Base-by-base conservation (phyloP, 2,113 vertebrate genomes). In the Oncorhynchus kisutch region DNA sequence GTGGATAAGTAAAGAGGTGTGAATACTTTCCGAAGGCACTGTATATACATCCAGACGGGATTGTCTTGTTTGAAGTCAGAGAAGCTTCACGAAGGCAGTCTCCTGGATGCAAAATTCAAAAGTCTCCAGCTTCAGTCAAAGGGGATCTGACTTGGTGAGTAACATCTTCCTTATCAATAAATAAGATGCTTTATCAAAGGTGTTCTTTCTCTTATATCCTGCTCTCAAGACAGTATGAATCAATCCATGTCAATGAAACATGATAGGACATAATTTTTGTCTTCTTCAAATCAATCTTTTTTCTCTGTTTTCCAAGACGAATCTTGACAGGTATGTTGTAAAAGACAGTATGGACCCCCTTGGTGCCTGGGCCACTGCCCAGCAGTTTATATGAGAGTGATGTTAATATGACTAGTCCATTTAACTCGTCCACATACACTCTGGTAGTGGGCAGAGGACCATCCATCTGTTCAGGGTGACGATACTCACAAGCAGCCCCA, bases 171-270 rank as follows among this genome's bases (percentile, higher is more conserved):
- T 59, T 74, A 4, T 72, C 5, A 0, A 69, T 18, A 78, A 71
- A 74, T 24, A 73, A 6, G 16, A 34, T 65, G n/a, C 48, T 2
- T 0, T 25, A 49, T 62, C 20, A 51, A 51, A n/a, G 8, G 24
- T 49, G 67, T 49, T 24, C 22, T 51, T 75, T 76, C 59, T 39
- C 65, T 39, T 60, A 29, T 79, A 82, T 71, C 25, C 22, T 79
- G 73, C 12, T 51, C 48, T 71, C 68, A 29, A 59, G 39, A 78
- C 70, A 29, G 71, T 45, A 74, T 27, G 34, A 64, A 81, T 72
- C 71, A 76, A 54, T 65, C 24, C 0, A 16, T 49, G 25, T 76
- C 72, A 85, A 78, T 80, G 74, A 85, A 78, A 83, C 78, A 81
- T 77, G 54, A 73, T n/a, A 62, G 18, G 27, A 27, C 8, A 14